Evolutionary conservation across 2,888 invertebrate genomes (phyloP).

Genomic region (Mystacides longicornis): DNA sequence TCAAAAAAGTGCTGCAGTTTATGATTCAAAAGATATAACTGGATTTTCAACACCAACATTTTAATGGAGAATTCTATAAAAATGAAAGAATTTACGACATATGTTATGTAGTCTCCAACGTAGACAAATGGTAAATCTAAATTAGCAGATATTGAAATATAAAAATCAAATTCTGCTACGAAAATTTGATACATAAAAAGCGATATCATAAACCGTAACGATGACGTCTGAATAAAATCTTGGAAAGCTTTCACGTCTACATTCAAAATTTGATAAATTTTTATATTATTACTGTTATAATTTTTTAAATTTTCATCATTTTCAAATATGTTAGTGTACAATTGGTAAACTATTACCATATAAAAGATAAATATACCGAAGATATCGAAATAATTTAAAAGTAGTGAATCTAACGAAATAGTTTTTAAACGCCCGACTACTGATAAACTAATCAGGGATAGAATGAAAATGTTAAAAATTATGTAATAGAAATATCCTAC

Average conservation of each 20-base stretch:
- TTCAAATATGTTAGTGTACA: not conserved
- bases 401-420: not conserved
- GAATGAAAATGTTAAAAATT: not conserved
- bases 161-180: not conserved
- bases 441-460: not conserved
- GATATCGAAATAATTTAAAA: not conserved
- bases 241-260: not conserved
- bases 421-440: not conserved
- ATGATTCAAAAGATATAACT: not conserved
- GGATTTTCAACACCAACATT: constrained; percentile 4
- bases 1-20: not conserved
- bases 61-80: not conserved
- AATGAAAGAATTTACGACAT: not conserved
- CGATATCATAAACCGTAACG: not conserved
- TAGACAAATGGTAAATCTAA: not conserved
- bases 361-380: too few relatives aligned
- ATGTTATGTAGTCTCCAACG: not conserved
- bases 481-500: not conserved
- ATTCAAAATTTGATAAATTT: not conserved
- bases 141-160: not conserved
- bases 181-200: not conserved
- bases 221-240: not conserved
- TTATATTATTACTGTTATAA: not conserved
- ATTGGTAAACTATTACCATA: not conserved
- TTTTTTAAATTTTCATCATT: not conserved